Evolutionary conservation across 2,797 vertebrate species (phyloP), one percentile per base, ranked within the genome.

Genomic region (Notamacropus eugenii): DNA sequence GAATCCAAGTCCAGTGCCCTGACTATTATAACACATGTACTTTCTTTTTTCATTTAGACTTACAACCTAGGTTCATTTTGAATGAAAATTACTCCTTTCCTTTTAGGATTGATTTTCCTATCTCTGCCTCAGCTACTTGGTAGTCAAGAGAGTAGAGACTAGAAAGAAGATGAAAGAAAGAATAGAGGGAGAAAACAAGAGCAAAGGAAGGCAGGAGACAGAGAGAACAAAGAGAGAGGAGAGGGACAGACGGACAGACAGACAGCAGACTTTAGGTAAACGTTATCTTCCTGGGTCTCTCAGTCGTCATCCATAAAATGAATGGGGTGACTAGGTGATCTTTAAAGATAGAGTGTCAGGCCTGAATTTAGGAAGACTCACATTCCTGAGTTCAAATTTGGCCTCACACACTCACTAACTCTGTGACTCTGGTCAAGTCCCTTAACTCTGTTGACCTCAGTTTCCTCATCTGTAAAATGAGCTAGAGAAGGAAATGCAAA

Each of bases 141-240:
- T 46, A 6, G 29, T 5, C 22, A 13, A 5, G 58, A 4, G 0
- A 1, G 0, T 10, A 29, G 14, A 29, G 12, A 40, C 46, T 52
- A 82, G 22, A 6, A 28, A 40, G 50, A n/a, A 40, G 6, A 9
- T 90, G 40, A 31, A 62, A 74, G 12, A n/a, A 91, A 46, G 57
- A n/a, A 46, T 29, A 56, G 2, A 0, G 4, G 34, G 46, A 52
- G 94, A 74, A 8, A 16, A 87, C 40, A 29, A n/a, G 54, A 29
- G 54, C 14, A 82, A 46, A 5, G 6, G 0, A 0, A 27, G 55
- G 31, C 40, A 6, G 28, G 27, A 27, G 27, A 0, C 12, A 11
- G 6, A 58, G 58, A 31, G 10, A 3, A 29, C 6, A 29, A 29
- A 59, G 28, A 31, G 28, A 31, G 1, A 58, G 57, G 57, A 58